Conservation (phyloP, 1,140 invertebrate species). For the Temnothorax nylanderi region DNA sequence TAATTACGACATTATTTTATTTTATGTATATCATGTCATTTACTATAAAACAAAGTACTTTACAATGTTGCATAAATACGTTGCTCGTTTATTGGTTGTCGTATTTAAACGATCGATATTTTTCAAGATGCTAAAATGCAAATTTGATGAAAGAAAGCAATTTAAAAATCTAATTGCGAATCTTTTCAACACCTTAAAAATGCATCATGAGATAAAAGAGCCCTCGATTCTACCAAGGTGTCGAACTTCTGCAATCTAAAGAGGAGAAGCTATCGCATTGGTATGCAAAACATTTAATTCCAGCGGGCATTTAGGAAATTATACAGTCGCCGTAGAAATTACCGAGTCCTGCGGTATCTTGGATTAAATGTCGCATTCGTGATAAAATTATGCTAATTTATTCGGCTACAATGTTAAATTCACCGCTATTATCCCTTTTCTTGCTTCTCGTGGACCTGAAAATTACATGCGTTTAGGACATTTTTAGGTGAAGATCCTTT, state of each 20-base stretch:
- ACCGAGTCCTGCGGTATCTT: constrained; percentile 42
- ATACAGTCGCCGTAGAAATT: constrained; percentile 52
- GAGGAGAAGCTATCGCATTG: constrained; percentile 39
- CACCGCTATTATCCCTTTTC: constrained; percentile 48
- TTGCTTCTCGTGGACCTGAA: constrained; percentile 18
- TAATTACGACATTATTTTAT: constrained; percentile 20
- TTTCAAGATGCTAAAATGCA: constrained; percentile 23
- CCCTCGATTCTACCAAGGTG: neutral
- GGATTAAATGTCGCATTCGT: constrained; percentile 43
- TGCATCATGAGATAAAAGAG: constrained; percentile 26
- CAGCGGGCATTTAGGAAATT: constrained; percentile 52
- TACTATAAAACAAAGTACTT: constrained; percentile 10
- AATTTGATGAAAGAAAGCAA: constrained; percentile 12
- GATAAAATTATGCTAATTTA: constrained; percentile 61
- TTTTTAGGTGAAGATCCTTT: constrained; percentile 4
- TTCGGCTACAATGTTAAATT: constrained; percentile 50
- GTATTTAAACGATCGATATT: neutral
- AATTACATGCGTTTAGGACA: constrained; percentile 32
- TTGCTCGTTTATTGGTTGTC: neutral
- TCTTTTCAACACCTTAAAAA: constrained; percentile 9
- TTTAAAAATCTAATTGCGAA: constrained; percentile 48
- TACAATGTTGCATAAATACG: neutral
- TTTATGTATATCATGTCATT: neutral
- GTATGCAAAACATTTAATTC: constrained; percentile 58
- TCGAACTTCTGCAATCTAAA: constrained; percentile 41